Base-by-base conservation (phyloP, 2,888 invertebrate species). In the Chaetogeoica ovagalla region DNA sequence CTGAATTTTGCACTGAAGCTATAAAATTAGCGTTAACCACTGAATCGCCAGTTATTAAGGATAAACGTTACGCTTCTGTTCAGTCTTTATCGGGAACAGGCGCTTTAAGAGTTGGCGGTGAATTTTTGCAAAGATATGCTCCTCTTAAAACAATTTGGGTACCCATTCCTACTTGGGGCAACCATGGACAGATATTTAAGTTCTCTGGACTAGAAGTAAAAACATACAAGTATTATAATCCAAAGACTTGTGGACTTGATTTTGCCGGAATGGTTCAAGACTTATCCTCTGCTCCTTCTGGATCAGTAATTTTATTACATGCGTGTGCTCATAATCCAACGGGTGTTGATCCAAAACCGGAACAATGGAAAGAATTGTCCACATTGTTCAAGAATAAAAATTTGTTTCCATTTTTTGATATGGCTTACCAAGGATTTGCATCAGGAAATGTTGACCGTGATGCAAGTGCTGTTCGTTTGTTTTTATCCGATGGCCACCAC, bases 321-420 rank as follows among this genome's bases (percentile, higher is more conserved):
- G 98, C 98, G 0, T 98, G 98, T 88, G 98, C 98, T 17, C 98
- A 98, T 87, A 98, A 98, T 88, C 98, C 98, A 21, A 98, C 98
- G 39, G 97, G 97, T 23, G 95, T 97, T 5, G 97, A 97, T 87
- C 96, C 96, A 4, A 91, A 88, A 83, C 90, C 89, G 8, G 93
- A 93, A 82, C 95, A 97, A 86, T 99, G 98, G 98, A 88, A 90
- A 82, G 93, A 95, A 87, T 88, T 98, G 2, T 95, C 95, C 0
- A 86, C 90, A 84, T 87, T 95, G 6, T 90, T 97, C 82, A 96
- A 94, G 86, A 89, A 91, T 82, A 90, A 88, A 84, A 92, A 95
- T 77, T 86, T 98, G 30, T 93, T 93, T 86, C 94, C 96, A 48
- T 98, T 92, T 89, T 96, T 98, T 86, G 98, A 98, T 87, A 96